Conservation (phyloP, 2,888 invertebrate genomes). For the Agrotis ipsilon region DNA sequence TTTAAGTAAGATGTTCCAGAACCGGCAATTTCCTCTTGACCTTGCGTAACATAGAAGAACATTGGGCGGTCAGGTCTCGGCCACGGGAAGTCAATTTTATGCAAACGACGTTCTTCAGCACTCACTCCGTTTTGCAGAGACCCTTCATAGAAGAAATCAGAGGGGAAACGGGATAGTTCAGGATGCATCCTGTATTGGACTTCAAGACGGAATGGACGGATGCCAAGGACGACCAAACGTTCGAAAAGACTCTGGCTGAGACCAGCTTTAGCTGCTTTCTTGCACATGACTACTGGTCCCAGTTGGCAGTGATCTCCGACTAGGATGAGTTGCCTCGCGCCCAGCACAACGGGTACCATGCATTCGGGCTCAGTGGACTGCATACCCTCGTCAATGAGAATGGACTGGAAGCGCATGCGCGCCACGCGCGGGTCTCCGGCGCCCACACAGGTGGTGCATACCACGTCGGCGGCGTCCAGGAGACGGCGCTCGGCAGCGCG, state of each 20-base stretch:
- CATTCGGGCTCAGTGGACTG: conserved; percentile 99
- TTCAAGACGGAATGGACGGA: conserved; percentile 98
- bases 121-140: conserved; percentile 99
- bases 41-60: conserved; percentile 99
- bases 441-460: conserved; percentile 99
- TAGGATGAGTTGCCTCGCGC: conserved; percentile 98
- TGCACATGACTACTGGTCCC: conserved; percentile 99
- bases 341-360: conserved; percentile 99
- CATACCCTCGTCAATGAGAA: conserved; percentile 99
- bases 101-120: conserved; percentile 97
- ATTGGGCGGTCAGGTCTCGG: conserved; percentile 98
- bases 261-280: conserved; percentile 99
- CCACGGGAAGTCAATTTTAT: conserved; percentile 99
- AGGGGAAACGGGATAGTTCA: conserved; percentile 98
- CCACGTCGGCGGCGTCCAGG: conserved; percentile 98
- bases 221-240: conserved; percentile 98
- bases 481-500: conserved; percentile 97
- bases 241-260: conserved; percentile 99
- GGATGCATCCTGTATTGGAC: conserved; percentile 99
- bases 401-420: conserved; percentile 98
- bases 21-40: conserved; percentile 99
- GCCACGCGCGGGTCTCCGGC: conserved; percentile 99
- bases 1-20: conserved; percentile 99
- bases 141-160: conserved; percentile 99
- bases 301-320: conserved; percentile 99